phyloP scores from a whole-genome alignment of 2,797 vertebrate genomes.

The Thamnophis elegans region DNA sequence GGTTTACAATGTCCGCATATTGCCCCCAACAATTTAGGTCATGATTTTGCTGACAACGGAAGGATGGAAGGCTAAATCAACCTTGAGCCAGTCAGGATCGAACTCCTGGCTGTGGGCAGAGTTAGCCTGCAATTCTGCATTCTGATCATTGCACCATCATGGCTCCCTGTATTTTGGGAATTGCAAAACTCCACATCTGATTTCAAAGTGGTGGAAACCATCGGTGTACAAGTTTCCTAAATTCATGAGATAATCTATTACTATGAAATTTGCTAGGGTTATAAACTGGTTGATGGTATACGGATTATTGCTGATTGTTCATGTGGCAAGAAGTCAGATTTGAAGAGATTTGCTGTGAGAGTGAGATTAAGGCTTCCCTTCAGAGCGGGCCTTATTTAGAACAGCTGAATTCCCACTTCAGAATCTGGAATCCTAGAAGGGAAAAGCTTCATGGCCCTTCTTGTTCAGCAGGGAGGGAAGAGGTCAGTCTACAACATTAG shows the following conservation, averaged over 20 bases:
- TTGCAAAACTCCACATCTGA: not conserved
- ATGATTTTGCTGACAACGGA: too few species aligned
- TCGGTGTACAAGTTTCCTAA: not conserved
- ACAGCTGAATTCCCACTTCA: not conserved
- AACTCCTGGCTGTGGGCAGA: not conserved
- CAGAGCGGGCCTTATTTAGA: not conserved
- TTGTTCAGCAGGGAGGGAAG: not conserved
- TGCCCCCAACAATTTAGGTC: too few species aligned
- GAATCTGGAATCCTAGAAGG: not conserved
- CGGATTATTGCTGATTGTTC: not conserved
- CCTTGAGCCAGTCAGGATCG: not conserved
- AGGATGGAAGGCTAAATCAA: too few species aligned
- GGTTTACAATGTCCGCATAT: too few species aligned
- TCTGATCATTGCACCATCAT: not conserved
- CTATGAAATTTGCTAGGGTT: not conserved
- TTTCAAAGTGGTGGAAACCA: not conserved
- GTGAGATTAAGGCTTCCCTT: not conserved
- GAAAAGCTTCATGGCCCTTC: not conserved
- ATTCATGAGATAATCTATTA: not conserved
- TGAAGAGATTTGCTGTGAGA: not conserved
- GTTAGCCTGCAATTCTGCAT: not conserved
- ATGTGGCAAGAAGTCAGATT: not conserved
- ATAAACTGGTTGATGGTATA: not conserved
- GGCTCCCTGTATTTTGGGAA: not conserved
- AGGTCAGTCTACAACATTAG: not conserved